Evolutionary conservation across 2,888 invertebrate genomes (phyloP).

Genomic region (Drosophila phalerata): DNA sequence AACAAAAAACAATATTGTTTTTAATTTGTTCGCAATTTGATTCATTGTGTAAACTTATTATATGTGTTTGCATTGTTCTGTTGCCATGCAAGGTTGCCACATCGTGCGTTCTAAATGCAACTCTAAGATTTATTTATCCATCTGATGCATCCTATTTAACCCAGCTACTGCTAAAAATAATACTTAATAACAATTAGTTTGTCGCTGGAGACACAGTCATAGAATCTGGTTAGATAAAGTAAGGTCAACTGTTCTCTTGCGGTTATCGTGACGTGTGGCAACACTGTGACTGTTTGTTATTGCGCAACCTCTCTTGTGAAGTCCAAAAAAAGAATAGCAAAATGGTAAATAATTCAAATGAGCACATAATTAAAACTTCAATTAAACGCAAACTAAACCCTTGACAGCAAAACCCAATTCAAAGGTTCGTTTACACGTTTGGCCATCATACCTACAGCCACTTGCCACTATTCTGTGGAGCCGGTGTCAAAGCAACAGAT

Average conservation of each 20-base stretch:
- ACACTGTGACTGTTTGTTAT: constrained; percentile 58
- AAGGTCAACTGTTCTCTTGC: background rate
- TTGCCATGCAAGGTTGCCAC: constrained; percentile 45
- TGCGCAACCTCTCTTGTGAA: constrained; percentile 73
- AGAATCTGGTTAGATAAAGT: background rate
- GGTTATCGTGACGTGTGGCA: constrained; percentile 43
- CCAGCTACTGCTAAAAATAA: constrained; percentile 8
- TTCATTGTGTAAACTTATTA: constrained; percentile 34
- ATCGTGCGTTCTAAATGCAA: constrained; percentile 26
- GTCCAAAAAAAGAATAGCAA: constrained; percentile 35
- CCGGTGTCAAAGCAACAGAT: constrained; percentile 24
- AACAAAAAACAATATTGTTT: no score
- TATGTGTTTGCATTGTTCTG: constrained; percentile 44
- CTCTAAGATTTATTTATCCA: constrained; percentile 17
- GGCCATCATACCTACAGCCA: constrained; percentile 73
- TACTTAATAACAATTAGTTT: constrained; percentile 22
- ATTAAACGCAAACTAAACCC: constrained; percentile 32
- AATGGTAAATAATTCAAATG: constrained; percentile 72
- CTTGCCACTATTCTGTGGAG: constrained; percentile 53
- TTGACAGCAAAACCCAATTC: constrained; percentile 72
- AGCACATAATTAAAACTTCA: constrained; percentile 43
- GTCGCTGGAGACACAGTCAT: background rate
- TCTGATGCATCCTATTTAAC: constrained; percentile 29
- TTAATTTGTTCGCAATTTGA: background rate
- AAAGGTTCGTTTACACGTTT: constrained; percentile 77